Evolutionary conservation across 1,140 invertebrate species (phyloP).

Genomic region (Eriocheir sinensis): DNA sequence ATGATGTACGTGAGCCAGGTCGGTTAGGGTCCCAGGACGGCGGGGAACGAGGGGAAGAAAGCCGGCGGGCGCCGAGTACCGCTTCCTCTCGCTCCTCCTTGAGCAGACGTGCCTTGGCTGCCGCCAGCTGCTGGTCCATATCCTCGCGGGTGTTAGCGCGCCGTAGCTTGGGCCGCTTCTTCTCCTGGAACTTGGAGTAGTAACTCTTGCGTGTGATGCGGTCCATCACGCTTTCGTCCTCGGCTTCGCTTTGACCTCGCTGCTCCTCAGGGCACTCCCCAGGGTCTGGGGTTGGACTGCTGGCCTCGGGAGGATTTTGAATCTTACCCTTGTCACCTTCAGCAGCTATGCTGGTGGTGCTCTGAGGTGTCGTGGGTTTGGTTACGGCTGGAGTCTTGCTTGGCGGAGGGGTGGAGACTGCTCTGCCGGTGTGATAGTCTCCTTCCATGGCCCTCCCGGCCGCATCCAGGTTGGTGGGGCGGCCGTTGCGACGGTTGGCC

Average conservation of each 20-base stretch:
- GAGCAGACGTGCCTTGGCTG: slow-evolving; percentile 77
- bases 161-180: slow-evolving; percentile 70
- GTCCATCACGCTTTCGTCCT: slow-evolving; percentile 90
- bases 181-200: slow-evolving; percentile 91
- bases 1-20: slow-evolving; percentile 60
- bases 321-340: slow-evolving; percentile 65
- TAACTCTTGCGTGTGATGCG: slow-evolving; percentile 93
- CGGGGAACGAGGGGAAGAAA: slow-evolving; percentile 62
- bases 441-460: slow-evolving; percentile 47
- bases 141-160: slow-evolving; percentile 70
- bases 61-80: slow-evolving; percentile 58
- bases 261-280: slow-evolving; percentile 48
- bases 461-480: slow-evolving; percentile 65
- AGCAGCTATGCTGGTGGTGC: slow-evolving; percentile 29
- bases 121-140: slow-evolving; percentile 77
- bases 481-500: slow-evolving; percentile 65
- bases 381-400: neutral
- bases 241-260: slow-evolving; percentile 78
- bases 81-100: slow-evolving; percentile 71
- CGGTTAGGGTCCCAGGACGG: slow-evolving; percentile 62
- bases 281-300: slow-evolving; percentile 76
- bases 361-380: slow-evolving; percentile 18
- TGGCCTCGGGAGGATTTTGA: slow-evolving; percentile 80
- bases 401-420: neutral
- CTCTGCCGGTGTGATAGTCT: neutral